Evolutionary conservation across 1,140 invertebrate species (phyloP).

Genomic region (Heliconius eleuchia): DNA sequence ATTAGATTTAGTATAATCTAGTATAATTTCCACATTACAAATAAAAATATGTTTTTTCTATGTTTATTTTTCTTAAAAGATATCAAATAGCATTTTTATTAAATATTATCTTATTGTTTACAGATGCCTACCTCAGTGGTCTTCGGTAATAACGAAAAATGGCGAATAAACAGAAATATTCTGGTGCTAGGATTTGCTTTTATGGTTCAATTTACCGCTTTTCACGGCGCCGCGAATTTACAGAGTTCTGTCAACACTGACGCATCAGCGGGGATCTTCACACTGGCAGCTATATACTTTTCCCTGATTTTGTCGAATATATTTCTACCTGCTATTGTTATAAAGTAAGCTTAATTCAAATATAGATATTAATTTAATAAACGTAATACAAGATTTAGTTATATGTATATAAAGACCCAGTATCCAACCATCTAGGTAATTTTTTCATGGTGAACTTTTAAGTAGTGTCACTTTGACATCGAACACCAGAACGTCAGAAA

Average conservation of each 20-base stretch:
- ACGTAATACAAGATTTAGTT: too few species aligned
- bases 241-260: conserved; percentile 89
- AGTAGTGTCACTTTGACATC: too few species aligned
- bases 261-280: conserved; percentile 86
- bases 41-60: too few species aligned
- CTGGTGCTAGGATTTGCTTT: conserved; percentile 88
- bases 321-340: conserved; percentile 88
- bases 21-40: too few species aligned
- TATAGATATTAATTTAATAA: too few species aligned
- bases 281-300: conserved; percentile 88
- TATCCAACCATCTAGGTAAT: too few species aligned
- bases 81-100: background rate
- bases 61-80: background rate
- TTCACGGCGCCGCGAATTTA: conserved; percentile 90
- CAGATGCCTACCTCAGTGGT: conserved; percentile 51
- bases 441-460: too few species aligned
- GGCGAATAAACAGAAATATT: conserved; percentile 37
- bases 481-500: too few species aligned
- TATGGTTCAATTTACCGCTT: conserved; percentile 92
- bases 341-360: conserved; percentile 80
- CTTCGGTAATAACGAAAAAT: conserved; percentile 81
- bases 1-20: too few species aligned
- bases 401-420: too few species aligned
- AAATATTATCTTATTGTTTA: background rate
- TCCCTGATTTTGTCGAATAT: conserved; percentile 91